Conservation (phyloP, 2,797 vertebrate species). For the Discoglossus pictus region DNA sequence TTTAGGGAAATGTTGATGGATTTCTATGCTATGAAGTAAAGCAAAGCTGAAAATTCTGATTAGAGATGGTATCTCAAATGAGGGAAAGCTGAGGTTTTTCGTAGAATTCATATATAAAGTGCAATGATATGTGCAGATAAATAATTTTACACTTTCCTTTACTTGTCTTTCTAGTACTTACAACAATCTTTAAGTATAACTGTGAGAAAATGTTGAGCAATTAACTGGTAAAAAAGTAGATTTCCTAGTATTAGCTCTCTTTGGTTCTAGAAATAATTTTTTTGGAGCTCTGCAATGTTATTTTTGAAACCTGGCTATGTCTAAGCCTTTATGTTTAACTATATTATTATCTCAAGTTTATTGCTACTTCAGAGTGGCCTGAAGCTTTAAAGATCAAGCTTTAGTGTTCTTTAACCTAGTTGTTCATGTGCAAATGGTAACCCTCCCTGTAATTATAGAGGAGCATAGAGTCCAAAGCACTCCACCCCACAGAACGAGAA, state of each 20-base stretch:
- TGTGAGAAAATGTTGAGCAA: no score
- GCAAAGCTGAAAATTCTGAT: no score
- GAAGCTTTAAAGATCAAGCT: constrained; percentile 37
- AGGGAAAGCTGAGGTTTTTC: no score
- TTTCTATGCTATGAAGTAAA: no score
- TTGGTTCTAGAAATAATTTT: constrained; percentile 9
- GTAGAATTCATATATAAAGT: no score
- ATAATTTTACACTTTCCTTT: no score
- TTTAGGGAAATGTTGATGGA: no score
- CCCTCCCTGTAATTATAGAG: constrained; percentile 36
- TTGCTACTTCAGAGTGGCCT: background rate
- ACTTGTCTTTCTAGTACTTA: no score
- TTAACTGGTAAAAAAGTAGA: background rate
- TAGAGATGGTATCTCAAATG: no score
- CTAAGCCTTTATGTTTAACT: constrained; percentile 3
- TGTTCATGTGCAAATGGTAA: constrained; percentile 32
- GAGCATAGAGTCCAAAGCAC: background rate
- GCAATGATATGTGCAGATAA: background rate
- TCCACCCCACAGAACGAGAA: constrained; percentile 8
- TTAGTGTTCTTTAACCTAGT: constrained; percentile 5
- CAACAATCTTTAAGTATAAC: no score
- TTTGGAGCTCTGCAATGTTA: background rate
- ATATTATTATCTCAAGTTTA: constrained; percentile 28
- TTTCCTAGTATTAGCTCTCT: background rate
- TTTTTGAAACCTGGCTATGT: constrained; percentile 10